Evolutionary conservation across 2,888 invertebrate genomes (phyloP).

Genomic region (Mycalesis mineus): DNA sequence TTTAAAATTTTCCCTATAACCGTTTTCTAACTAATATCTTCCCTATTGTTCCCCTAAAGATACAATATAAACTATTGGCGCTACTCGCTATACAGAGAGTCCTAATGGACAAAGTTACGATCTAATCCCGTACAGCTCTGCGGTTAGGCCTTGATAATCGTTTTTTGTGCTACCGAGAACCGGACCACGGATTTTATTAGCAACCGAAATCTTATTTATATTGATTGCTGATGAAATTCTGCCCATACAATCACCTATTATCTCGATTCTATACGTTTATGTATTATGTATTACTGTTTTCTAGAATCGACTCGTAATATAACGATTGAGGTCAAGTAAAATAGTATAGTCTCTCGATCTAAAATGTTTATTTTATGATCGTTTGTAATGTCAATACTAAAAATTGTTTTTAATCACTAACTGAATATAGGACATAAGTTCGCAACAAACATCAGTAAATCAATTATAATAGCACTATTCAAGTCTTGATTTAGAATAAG

Average conservation of each 20-base stretch:
- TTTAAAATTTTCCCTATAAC: neutral
- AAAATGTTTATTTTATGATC: too few species aligned
- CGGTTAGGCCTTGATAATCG: conserved; percentile 22
- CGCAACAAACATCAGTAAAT: too few species aligned
- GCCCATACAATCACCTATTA: conserved; percentile 2
- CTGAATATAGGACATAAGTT: too few species aligned
- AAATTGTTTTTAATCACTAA: too few species aligned
- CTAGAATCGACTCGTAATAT: too few species aligned
- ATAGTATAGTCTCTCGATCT: too few species aligned
- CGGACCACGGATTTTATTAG: conserved; percentile 24
- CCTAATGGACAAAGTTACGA: conserved; percentile 1
- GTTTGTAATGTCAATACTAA: too few species aligned
- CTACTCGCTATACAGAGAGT: neutral
- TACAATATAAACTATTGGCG: neutral
- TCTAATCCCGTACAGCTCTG: conserved; percentile 2
- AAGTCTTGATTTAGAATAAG: too few species aligned
- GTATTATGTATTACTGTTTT: too few species aligned
- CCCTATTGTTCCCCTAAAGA: neutral
- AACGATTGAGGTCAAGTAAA: too few species aligned
- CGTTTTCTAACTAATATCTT: neutral
- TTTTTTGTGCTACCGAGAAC: conserved; percentile 28
- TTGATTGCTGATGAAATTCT: conserved; percentile 24
- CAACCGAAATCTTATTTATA: conserved; percentile 27
- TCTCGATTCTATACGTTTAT: too few species aligned
- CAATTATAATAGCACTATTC: too few species aligned